Evolutionary conservation across 2,113 vertebrate genomes (phyloP), one percentile per base, ranked within the genome.

Genomic region (Fulmarus glacialis): DNA sequence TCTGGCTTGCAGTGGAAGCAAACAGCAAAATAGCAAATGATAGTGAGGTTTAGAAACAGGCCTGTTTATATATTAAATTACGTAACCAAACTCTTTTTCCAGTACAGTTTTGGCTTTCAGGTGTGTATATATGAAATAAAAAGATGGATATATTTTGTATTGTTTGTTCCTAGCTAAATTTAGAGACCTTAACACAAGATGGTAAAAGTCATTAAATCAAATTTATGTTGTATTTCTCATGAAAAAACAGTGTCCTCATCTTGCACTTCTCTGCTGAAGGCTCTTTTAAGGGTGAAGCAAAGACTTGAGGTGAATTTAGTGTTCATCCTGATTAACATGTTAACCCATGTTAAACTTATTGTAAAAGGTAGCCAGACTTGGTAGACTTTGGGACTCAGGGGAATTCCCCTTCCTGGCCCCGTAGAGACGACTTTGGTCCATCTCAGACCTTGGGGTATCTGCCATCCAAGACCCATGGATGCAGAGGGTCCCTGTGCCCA

Each of bases 231-330:
- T 32, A 30, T 92, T 80, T 59, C 62, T 59, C 15, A 21, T 5
- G 0, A 53, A 82, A 70, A 53, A 9, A 0, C 2, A 8, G 20
- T 1, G 0, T 36, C 20, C 16, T 85, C 15, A 36, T 47, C 16
- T 63, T 40, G 9, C 8, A 38, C 9, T 90, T 58, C 40, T 58
- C 45, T 71, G 10, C 11, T 60, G 30, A 56, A 64, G 10, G 2
- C 2, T 68, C 5, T 83, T 68, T 75, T 38, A 86, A 68, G 11
- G 34, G 9, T 63, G 18, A 89, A 40, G 43, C 15, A 63, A 40
- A 48, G 21, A 63, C 38, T 27, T 80, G 30, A 86, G 24, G 10
- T 48, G 4, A 86, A 36, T 10, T 26, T 36, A 12, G 3, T 19
- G 21, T 43, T 90, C 30, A 36, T 40, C 15, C 30, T 34, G 17